phyloP scores from a whole-genome alignment of 2,113 vertebrate species.

The Sylvietta virens region DNA sequence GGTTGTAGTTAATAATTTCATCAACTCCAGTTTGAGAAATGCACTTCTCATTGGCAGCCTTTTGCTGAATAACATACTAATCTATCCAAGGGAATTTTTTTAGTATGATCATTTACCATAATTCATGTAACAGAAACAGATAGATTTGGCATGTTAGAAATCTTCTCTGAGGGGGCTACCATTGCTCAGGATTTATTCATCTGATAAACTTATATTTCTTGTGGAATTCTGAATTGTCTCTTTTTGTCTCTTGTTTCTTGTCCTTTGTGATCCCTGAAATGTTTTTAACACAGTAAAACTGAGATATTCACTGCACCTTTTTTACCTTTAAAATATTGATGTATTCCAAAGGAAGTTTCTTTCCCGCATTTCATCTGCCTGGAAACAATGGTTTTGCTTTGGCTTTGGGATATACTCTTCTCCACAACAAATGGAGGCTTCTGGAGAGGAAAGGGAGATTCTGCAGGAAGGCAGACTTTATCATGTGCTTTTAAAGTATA shows the following conservation, averaged over 20 bases:
- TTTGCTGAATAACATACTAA: neutral
- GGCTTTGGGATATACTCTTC: neutral
- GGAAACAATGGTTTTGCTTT: neutral
- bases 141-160: neutral
- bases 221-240: neutral
- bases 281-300: neutral
- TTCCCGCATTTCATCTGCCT: neutral
- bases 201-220: neutral
- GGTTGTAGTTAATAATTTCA: neutral
- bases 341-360: neutral
- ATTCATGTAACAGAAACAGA: neutral
- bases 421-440: neutral
- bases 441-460: neutral
- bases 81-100: neutral
- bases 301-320: neutral
- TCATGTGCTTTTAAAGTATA: neutral
- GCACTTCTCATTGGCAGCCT: neutral
- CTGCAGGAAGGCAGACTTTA: neutral
- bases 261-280: neutral
- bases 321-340: neutral
- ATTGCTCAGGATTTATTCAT: neutral
- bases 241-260: neutral
- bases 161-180: neutral
- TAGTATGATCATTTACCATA: neutral
- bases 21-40: neutral